Conservation (phyloP, 2,888 invertebrate species). For the Dicycla oo region DNA sequence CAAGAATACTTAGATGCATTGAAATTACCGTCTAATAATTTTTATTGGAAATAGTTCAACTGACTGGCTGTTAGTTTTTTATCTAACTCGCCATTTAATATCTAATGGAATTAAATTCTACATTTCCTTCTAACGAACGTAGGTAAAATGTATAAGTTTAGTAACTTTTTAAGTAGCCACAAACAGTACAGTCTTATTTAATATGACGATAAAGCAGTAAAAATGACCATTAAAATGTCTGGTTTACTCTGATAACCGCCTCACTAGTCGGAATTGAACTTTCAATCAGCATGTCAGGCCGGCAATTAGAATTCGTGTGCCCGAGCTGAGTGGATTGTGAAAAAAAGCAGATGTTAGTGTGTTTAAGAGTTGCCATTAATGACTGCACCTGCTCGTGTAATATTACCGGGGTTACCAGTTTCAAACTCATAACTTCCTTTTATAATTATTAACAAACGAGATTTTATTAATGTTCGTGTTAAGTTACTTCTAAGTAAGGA, state of each 20-base stretch:
- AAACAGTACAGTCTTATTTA: conserved; percentile 56
- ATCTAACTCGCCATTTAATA: conserved; percentile 32
- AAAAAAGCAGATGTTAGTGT: conserved; percentile 87
- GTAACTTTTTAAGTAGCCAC: conserved; percentile 42
- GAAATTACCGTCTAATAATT: conserved; percentile 35
- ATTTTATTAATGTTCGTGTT: conserved; percentile 36
- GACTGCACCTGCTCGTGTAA: conserved; percentile 83
- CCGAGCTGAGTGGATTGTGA: conserved; percentile 78
- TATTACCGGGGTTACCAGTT: conserved; percentile 72
- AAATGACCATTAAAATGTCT: conserved; percentile 69
- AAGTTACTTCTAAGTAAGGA: conserved; percentile 27
- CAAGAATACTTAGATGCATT: conserved; percentile 33
- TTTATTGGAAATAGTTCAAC: conserved; percentile 49
- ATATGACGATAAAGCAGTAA: conserved; percentile 68
- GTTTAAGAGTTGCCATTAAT: conserved; percentile 82
- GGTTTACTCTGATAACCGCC: conserved; percentile 65
- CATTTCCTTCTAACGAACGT: conserved; percentile 23
- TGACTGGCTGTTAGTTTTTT: conserved; percentile 28
- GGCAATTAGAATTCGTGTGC: conserved; percentile 83
- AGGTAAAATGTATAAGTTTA: conserved; percentile 24
- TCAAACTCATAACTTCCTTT: conserved; percentile 58
- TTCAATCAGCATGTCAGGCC: conserved; percentile 77
- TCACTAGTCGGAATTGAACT: conserved; percentile 70
- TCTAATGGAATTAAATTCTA: conserved; percentile 38
- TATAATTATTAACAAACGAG: conserved; percentile 45